phyloP scores from a whole-genome alignment of 2,113 vertebrate genomes.

The Sceloporus undulatus region DNA sequence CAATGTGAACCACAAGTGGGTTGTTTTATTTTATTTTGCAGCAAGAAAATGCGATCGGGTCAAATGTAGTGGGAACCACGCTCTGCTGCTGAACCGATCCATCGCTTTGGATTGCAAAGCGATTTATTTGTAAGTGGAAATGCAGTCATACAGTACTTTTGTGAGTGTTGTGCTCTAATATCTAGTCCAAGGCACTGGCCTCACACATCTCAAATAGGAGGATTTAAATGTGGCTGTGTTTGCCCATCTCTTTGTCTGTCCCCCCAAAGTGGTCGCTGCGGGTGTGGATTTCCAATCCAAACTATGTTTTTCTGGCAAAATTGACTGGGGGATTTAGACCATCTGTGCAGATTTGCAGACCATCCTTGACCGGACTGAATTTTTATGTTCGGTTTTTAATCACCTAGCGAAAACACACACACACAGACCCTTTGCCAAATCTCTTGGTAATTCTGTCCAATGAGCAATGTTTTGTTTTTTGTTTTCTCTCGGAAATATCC shows the following conservation, averaged over 20 bases:
- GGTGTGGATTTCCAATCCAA: neutral
- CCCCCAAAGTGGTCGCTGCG: no score
- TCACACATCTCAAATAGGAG: neutral
- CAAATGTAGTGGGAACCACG: no score
- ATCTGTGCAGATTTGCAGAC: no score
- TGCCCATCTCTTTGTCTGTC: neutral
- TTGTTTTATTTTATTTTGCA: no score
- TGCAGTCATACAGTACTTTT: no score
- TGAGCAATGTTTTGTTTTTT: neutral
- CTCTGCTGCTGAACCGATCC: no score
- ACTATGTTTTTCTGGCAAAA: neutral
- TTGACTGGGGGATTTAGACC: neutral
- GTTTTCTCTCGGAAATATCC: constrained; percentile 15
- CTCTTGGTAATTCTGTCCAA: constrained; percentile 22
- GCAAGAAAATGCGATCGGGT: no score
- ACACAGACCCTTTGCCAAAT: neutral
- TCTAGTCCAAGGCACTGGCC: neutral
- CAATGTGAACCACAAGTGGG: no score
- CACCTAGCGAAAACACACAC: neutral
- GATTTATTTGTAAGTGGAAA: no score
- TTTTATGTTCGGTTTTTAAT: neutral
- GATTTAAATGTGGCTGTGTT: neutral
- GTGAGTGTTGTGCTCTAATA: neutral
- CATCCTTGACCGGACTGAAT: neutral
- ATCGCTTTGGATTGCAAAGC: no score